Evolutionary conservation across 2,113 vertebrate genomes (phyloP), one percentile per base, ranked within the genome.

Genomic region (Nyctibius bracteatus): DNA sequence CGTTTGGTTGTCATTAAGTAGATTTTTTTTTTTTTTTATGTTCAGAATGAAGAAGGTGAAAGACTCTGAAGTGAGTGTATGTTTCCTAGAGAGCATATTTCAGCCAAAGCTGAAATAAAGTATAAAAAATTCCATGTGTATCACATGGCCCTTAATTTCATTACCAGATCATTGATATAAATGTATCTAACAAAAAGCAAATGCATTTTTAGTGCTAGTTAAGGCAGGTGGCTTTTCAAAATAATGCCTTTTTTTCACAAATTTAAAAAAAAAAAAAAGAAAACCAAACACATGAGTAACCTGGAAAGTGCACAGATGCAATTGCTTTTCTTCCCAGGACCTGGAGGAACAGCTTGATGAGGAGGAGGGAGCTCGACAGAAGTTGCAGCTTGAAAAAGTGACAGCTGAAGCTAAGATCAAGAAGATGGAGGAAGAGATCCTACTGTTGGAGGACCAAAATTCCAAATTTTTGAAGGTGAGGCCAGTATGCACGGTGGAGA

Each of bases 361-460:
- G 96, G 99, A 99, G 84, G 99, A 99, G 81, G 99, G 99, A 49
- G 99, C 99, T 22, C 98, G 99, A 39, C 99, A 99, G 97, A 99
- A 99, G 93, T 97, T 99, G 27, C 99, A 99, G 97, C 98, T 99
- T 81, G 99, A 99, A 73, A 99, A 99, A 95, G 99, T 99, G 82
- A 99, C 99, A 0, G 99, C 99, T 8, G 99, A 99, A 93, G 98
- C 99, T 0, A 99, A 99, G 96, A 99, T 99, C 90, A 99, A 99
- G 96, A 99, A 99, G 97, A 99, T 99, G 98, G 99, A 99, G 79
- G 99, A 99, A 95, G 99, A 99, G 92, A 99, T 99, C 93, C 98
- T 99, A 18, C 97, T 99, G 77, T 91, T 99, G 13, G 99, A 99
- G 94, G 99, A 99, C 98, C 99, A 99, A 70, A 99, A 99, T 95